Base-by-base conservation (phyloP, 2,888 invertebrate species). In the Drosophila quasianomalipes region DNA sequence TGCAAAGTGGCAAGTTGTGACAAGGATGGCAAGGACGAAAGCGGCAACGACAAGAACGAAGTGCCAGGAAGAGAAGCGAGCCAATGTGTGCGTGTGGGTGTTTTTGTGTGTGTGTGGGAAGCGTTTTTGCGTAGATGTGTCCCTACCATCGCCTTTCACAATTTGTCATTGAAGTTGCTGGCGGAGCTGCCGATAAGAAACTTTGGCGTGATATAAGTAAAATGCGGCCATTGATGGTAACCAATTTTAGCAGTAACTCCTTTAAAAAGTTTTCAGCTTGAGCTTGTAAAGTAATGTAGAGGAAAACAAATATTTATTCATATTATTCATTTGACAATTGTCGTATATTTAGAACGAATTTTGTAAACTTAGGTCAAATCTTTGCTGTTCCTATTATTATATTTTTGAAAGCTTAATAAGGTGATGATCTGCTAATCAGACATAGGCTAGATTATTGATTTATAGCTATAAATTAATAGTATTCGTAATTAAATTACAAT, bases 1-100 rank as follows among this genome's bases (percentile, higher is more conserved):
- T 85, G 85, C 90, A 85, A 89, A 85, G 85, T 85, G 90, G 88
- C 85, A 85, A 85, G 90, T 89, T 85, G 90, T 85, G 90, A 84
- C 84, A 74, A 64, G 61, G 77, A 33, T 51, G 61, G 66, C 28
- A 47, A 33, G 53, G 54, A 54, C 54, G 76, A 49, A 44, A 22
- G 14, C 31, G 67, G 7, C 47, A 47, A 16, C n/a, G 30, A 22
- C 30, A 41, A 31, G 62, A 28, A 33, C 51, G 41, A 53, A 52
- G 72, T 66, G 37, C 33, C 30, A 59, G 70, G 10, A 53, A 41
- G 52, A 67, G 52, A 52, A 62, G 76, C 59, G 55, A 64, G 69
- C 26, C 47, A 47, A 26, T 26, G 47, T 47, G 9, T 26, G 66
- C 14, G 41, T 53, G 49, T 31, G 16, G 5, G 26, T 26, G 6